Conservation (phyloP, 2,797 vertebrate genomes). For the Anisognathus igniventris region DNA sequence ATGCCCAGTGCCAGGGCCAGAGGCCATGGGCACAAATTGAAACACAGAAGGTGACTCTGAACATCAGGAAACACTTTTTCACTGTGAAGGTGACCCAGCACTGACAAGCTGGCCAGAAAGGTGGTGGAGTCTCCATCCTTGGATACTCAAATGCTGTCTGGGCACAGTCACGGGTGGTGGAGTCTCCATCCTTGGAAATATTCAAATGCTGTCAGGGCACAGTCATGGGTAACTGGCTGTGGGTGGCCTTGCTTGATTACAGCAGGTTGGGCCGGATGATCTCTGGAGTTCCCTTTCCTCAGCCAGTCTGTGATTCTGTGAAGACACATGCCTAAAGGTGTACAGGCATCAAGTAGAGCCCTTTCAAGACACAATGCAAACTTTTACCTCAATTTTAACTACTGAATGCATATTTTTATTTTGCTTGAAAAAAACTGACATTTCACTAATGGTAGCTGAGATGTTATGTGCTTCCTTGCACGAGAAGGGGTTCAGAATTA, state of each 20-base stretch:
- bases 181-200: not conserved
- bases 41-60: not conserved
- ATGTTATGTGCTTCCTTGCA: not conserved
- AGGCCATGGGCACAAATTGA: not conserved
- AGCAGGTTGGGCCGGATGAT: not conserved
- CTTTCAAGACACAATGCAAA: not conserved
- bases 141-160: not conserved
- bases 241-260: not conserved
- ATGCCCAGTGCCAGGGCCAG: not conserved
- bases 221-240: not conserved
- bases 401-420: not conserved
- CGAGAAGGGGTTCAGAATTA: not conserved
- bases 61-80: not conserved
- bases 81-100: not conserved
- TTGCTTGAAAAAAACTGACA: not conserved
- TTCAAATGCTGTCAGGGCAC: not conserved
- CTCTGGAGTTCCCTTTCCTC: not conserved
- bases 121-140: not conserved
- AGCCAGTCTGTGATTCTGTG: not conserved
- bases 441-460: not conserved
- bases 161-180: rapidly evolving
- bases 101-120: not conserved
- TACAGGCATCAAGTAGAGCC: not conserved
- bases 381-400: not conserved
- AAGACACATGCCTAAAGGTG: rapidly evolving